Evolutionary conservation across 2,797 vertebrate species (phyloP).

Genomic region (Lepilemur septentrionalis): DNA sequence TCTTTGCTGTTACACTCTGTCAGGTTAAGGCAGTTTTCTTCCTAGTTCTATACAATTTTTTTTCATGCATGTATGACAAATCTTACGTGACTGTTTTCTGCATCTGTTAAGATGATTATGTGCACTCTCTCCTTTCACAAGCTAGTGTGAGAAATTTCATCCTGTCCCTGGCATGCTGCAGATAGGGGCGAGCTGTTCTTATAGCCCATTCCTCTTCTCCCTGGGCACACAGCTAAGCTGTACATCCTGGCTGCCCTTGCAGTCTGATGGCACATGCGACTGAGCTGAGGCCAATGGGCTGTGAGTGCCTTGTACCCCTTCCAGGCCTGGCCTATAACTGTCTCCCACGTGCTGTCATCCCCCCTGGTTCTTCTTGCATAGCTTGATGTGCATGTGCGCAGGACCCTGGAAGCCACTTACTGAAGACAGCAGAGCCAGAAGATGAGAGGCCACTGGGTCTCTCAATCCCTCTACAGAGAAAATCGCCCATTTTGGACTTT

Average conservation of each 20-base stretch:
- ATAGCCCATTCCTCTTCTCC: background rate
- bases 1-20: background rate
- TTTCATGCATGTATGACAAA: background rate
- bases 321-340: background rate
- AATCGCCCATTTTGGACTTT: background rate
- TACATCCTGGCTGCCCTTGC: no score
- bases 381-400: fast-evolving
- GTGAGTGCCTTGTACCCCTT: background rate
- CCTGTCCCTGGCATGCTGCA: background rate
- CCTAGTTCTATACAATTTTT: background rate
- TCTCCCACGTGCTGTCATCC: background rate
- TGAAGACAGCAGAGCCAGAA: background rate
- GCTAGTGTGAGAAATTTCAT: background rate
- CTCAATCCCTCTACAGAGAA: background rate
- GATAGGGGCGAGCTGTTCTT: background rate
- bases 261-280: background rate
- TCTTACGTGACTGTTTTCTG: background rate
- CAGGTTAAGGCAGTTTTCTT: background rate
- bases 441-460: background rate
- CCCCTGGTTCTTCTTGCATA: background rate
- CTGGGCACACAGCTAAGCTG: no score
- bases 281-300: no score
- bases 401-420: background rate
- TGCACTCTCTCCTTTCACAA: background rate
- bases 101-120: background rate